phyloP scores from a whole-genome alignment of 2,797 vertebrate species.

The Otolemur crassicaudatus region DNA sequence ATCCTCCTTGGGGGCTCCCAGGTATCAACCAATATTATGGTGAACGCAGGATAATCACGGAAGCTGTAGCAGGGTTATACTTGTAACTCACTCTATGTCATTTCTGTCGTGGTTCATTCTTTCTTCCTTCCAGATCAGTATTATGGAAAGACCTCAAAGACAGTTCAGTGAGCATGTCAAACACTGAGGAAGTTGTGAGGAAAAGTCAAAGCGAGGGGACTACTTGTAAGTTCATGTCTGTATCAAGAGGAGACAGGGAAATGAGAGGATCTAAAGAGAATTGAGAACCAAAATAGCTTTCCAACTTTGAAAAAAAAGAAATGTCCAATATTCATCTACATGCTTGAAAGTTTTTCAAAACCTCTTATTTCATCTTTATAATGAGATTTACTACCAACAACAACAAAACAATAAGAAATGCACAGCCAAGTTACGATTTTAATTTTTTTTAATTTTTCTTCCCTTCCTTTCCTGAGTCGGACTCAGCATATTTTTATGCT shows the following conservation, averaged over 20 bases:
- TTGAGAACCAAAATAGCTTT: conserved; percentile 11
- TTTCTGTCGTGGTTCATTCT: not conserved
- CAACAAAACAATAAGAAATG: not conserved
- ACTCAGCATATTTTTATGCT: not conserved
- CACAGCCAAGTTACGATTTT: not conserved
- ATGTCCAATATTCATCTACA: conserved; percentile 24
- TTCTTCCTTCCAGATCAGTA: conserved; percentile 38
- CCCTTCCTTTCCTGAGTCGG: not conserved
- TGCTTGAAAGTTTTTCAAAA: conserved; percentile 41
- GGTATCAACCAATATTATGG: not conserved
- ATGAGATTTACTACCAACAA: not conserved
- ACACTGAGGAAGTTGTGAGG: conserved; percentile 59
- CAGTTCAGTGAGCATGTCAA: conserved; percentile 65
- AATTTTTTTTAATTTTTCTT: not conserved
- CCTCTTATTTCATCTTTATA: conserved; percentile 27
- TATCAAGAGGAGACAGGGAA: conserved; percentile 6
- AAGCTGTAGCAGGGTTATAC: not conserved
- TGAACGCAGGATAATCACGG: not conserved
- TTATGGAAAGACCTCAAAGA: conserved; percentile 63
- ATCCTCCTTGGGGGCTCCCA: not conserved
- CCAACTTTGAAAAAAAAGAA: conserved; percentile 10
- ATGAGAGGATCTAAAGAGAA: not conserved
- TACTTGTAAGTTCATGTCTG: conserved; percentile 27
- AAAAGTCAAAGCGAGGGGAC: conserved; percentile 28
- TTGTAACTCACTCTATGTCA: conserved; percentile 12